phyloP scores from a whole-genome alignment of 2,113 vertebrate species.

The Galeopterus variegatus region DNA sequence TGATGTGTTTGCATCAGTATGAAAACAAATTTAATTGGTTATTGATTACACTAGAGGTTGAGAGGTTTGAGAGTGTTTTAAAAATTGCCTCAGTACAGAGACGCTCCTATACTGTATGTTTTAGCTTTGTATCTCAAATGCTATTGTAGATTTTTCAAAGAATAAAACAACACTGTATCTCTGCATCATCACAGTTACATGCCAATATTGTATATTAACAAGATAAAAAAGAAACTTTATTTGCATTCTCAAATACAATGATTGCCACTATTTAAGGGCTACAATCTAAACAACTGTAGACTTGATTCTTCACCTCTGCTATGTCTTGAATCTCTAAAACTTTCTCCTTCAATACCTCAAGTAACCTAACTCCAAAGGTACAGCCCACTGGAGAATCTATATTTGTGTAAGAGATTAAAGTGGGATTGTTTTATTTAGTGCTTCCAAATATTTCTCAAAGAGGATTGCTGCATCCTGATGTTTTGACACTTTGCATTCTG shows the following conservation, averaged over 20 bases:
- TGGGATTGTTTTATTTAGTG: neutral
- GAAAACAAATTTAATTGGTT: neutral
- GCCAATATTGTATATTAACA: neutral
- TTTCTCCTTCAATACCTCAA: neutral
- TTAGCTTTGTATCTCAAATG: neutral
- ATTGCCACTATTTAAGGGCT: neutral
- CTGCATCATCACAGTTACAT: neutral
- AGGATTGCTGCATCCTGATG: neutral
- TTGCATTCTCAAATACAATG: neutral
- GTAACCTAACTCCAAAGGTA: neutral
- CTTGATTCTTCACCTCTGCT: neutral
- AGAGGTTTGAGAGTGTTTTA: neutral
- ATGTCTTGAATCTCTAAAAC: neutral
- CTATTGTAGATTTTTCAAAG: neutral
- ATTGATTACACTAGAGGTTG: neutral
- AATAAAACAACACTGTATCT: neutral
- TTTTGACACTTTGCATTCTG: neutral
- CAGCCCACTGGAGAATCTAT: neutral
- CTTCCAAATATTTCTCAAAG: neutral
- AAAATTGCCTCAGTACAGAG: neutral
- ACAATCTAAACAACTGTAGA: neutral
- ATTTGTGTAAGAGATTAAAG: neutral
- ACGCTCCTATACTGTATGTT: neutral
- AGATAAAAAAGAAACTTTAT: neutral
- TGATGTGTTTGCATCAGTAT: rapidly evolving